Conservation (phyloP, 2,888 invertebrate species). For the Conus canariensis region DNA sequence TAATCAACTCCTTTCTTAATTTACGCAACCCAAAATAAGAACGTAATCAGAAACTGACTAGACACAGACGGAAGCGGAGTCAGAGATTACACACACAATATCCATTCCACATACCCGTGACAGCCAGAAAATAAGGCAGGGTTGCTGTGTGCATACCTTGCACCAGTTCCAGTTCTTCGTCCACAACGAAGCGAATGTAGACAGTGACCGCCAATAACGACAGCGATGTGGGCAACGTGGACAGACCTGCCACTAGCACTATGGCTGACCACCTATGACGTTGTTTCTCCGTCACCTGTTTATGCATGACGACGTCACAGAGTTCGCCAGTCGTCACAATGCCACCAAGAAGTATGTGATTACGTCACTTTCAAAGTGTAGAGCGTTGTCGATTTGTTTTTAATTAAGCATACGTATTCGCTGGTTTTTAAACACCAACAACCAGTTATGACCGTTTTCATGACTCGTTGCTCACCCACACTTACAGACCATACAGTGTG, state of each 20-base stretch:
- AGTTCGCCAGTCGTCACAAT: neutral
- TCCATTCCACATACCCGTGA: constrained; percentile 12
- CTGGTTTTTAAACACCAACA: no score
- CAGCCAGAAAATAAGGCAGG: constrained; percentile 29
- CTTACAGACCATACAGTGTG: no score
- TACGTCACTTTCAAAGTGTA: no score
- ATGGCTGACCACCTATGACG: neutral
- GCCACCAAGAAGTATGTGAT: no score
- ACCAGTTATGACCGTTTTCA: no score
- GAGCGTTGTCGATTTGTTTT: no score
- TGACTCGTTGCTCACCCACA: no score
- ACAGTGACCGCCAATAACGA: neutral
- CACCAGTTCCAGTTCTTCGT: constrained; percentile 34
- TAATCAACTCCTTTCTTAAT: no score
- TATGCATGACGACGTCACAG: neutral
- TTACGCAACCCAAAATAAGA: no score
- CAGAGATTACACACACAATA: neutral
- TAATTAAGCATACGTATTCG: no score
- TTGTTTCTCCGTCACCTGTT: constrained; percentile 11
- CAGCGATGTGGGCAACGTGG: constrained; percentile 10
- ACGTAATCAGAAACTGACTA: neutral
- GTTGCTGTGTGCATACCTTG: constrained; percentile 24
- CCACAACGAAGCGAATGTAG: constrained; percentile 29
- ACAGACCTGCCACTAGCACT: neutral
- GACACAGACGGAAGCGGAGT: neutral